These are phyloP conservation scores for Lemur catta DNA, from an alignment of 2,797 vertebrate species.

Conservation along the genomic window DNA sequence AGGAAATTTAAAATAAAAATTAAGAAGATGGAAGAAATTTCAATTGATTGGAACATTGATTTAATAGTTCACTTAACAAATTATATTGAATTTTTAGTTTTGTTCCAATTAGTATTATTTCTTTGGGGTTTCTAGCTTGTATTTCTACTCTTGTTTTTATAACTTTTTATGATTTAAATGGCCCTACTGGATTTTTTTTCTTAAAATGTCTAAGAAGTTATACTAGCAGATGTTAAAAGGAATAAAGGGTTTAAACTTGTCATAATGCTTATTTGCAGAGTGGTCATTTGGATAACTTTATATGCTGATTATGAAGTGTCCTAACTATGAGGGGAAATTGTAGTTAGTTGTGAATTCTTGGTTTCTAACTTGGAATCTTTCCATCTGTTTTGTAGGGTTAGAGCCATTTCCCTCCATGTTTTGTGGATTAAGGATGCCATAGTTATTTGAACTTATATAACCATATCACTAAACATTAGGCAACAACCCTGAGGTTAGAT, in stretches of 20 bases:
- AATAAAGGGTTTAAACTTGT: background rate
- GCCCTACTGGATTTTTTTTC: background rate
- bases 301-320: background rate
- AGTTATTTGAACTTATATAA: background rate
- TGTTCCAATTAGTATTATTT: background rate
- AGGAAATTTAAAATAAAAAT: slow-evolving; percentile 20
- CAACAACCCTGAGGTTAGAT: background rate
- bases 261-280: background rate
- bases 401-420: accelerated
- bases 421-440: background rate
- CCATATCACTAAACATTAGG: background rate
- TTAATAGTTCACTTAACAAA: background rate
- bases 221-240: background rate
- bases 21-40: background rate
- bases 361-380: background rate
- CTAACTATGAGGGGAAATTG: background rate
- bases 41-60: background rate
- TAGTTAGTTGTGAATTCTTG: background rate
- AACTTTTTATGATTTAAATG: background rate
- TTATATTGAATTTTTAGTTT: slow-evolving; percentile 1
- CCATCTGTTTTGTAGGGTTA: background rate
- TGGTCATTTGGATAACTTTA: background rate
- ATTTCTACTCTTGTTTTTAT: background rate
- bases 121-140: background rate
- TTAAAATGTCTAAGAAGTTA: background rate